Evolutionary conservation across 1,140 invertebrate genomes (phyloP).

Genomic region (Aphis gossypii): DNA sequence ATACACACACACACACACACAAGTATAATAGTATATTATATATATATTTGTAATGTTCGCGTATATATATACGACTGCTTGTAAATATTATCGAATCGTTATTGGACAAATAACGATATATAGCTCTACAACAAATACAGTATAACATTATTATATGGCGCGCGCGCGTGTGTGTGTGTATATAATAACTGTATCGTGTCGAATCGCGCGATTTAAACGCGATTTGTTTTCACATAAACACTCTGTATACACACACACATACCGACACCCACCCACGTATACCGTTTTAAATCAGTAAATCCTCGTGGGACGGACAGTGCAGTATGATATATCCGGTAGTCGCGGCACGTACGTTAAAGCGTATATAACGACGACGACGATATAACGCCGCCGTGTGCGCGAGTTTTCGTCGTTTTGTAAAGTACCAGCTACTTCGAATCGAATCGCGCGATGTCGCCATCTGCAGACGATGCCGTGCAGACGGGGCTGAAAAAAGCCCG

Average conservation of each 20-base stretch:
- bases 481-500: neutral
- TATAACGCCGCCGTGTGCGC: no score
- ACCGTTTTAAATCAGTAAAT: neutral
- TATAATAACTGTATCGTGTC: conserved; percentile 10
- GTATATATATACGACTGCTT: neutral
- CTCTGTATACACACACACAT: neutral
- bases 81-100: conserved; percentile 57
- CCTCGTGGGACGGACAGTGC: neutral
- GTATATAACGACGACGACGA: neutral
- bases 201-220: neutral
- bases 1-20: neutral
- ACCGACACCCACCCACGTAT: neutral
- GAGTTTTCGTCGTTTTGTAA: neutral
- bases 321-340: neutral
- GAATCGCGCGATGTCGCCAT: no score
- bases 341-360: neutral
- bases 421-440: no score
- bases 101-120: conserved; percentile 55
- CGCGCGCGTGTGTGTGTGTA: neutral
- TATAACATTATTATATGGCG: conserved; percentile 21
- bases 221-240: conserved; percentile 38
- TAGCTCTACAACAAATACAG: conserved; percentile 12
- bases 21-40: neutral
- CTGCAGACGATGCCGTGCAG: no score
- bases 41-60: neutral